A percentile compares a stretch with the other conserved stretches of the same genome.
These are phyloP conservation scores for Labroides dimidiatus DNA, from an alignment of 2,797 vertebrate genomes.

Conservation along the genomic window DNA sequence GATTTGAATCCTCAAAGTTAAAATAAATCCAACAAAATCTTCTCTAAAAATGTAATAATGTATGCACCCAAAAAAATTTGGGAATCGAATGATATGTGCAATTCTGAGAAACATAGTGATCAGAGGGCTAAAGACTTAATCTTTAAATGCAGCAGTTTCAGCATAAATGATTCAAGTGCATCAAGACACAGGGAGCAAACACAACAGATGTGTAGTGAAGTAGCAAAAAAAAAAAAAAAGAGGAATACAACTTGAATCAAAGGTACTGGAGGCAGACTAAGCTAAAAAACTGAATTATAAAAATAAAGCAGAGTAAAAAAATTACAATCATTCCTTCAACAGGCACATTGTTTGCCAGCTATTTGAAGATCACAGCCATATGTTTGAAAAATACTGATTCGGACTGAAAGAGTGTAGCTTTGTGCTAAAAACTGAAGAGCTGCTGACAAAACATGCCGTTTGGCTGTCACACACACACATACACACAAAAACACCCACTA, in stretches of 20 bases:
- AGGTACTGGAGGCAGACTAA: background rate
- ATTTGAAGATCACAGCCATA: constrained; percentile 35
- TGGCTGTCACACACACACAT: constrained; percentile 20
- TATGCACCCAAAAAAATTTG: background rate
- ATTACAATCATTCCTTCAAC: constrained; percentile 52
- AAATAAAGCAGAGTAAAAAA: constrained; percentile 3
- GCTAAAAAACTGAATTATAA: background rate
- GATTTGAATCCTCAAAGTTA: constrained; percentile 13
- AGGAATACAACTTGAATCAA: constrained; percentile 1
- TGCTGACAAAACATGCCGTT: background rate
- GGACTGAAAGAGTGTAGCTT: constrained; percentile 20
- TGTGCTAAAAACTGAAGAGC: constrained; percentile 4
- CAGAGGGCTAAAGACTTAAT: constrained; percentile 1
- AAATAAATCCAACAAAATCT: background rate
- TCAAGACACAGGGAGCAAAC: constrained; percentile 10
- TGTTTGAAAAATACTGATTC: constrained; percentile 69
- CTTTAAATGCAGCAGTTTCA: constrained; percentile 41
- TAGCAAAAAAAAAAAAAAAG: constrained; percentile 2
- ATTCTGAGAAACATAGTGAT: background rate
- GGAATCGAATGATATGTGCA: constrained; percentile 5
- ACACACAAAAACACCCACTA: constrained; percentile 32
- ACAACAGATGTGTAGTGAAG: constrained; percentile 12
- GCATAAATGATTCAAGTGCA: constrained; percentile 67
- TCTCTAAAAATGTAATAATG: background rate
- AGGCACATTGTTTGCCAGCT: constrained; percentile 14